Evolutionary conservation across 2,797 vertebrate genomes (phyloP), one percentile per base, ranked within the genome.

Genomic region (Uromys caudimaculatus): DNA sequence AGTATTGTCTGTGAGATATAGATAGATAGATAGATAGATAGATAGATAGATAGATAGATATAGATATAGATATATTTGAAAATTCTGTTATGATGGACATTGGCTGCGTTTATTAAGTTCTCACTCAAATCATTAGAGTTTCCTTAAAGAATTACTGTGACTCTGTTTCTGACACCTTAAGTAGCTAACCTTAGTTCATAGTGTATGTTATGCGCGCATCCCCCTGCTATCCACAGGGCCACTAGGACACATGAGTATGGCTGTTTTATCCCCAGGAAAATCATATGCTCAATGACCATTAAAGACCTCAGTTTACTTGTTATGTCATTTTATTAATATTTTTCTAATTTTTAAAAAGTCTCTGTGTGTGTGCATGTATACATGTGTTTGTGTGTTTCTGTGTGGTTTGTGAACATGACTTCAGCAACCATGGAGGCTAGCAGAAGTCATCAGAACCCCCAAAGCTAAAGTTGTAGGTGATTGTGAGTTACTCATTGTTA

Each of bases 91-190:
- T 71, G 71, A 58, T 89, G 94, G 95, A 73, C 52, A 93, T 32
- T 52, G n/a, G 16, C 86, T 95, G 9, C 14, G 88, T 78, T 93
- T 90, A 90, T 81, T 92, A 44, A 92, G 6, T 60, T 47, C 62
- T 58, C 47, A 35, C 12, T 81, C 1, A 82, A 35, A 71, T 94
- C 19, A 93, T 64, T 47, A 75, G 23, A 87, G 2, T 11, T 50
- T 29, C 35, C 71, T 85, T n/a, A 84, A 7, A 85, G n/a, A 73
- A 87, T 50, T 94, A 35, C 27, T 86, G 4, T 78, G 17, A 58
- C 64, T 77, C 21, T 64, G 35, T 92, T 93, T 92, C 94, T 90
- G 88, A 96, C 16, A 78, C 54, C 19, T 75, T 85, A 58, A 60
- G 21, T 77, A 67, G 24, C 64, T 90, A 82, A 50, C 19, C 23